These are phyloP conservation scores for Catharus bicknelli DNA, from an alignment of 2,113 vertebrate species.

Conservation along the genomic window DNA sequence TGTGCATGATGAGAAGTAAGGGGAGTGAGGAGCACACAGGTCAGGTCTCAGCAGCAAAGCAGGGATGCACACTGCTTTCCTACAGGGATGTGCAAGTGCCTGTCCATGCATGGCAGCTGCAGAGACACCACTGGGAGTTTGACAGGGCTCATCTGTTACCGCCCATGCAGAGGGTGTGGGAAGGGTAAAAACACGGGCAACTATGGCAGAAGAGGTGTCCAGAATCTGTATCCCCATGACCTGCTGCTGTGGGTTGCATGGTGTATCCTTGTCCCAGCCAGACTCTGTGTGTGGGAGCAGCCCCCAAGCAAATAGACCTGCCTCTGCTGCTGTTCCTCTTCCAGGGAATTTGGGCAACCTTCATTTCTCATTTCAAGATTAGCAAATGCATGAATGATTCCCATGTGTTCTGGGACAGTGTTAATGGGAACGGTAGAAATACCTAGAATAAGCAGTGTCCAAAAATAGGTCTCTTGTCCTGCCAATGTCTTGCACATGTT, in stretches of 20 bases:
- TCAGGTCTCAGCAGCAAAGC: neutral
- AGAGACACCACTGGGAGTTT: rapidly evolving
- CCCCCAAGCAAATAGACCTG: rapidly evolving
- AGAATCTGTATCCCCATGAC: neutral
- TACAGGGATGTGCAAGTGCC: neutral
- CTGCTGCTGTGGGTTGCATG: rapidly evolving
- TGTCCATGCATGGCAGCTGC: rapidly evolving
- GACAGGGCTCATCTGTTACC: neutral
- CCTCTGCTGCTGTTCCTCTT: neutral
- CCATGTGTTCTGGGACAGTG: neutral
- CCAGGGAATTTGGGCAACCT: neutral
- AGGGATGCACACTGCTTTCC: neutral
- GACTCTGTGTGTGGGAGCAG: rapidly evolving
- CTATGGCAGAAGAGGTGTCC: neutral
- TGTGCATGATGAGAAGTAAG: neutral
- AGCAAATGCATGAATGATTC: neutral
- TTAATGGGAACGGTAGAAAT: neutral
- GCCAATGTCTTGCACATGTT: constrained; percentile 9
- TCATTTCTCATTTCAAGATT: neutral
- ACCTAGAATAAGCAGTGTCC: neutral
- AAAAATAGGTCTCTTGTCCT: constrained; percentile 34
- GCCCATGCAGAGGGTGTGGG: rapidly evolving
- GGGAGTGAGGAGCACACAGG: rapidly evolving
- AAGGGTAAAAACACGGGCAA: neutral
- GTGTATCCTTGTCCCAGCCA: rapidly evolving